A percentile compares a stretch with the other conserved stretches of the same genome.
Conservation (phyloP, 2,888 invertebrate species). For the Sacculina carcini region DNA sequence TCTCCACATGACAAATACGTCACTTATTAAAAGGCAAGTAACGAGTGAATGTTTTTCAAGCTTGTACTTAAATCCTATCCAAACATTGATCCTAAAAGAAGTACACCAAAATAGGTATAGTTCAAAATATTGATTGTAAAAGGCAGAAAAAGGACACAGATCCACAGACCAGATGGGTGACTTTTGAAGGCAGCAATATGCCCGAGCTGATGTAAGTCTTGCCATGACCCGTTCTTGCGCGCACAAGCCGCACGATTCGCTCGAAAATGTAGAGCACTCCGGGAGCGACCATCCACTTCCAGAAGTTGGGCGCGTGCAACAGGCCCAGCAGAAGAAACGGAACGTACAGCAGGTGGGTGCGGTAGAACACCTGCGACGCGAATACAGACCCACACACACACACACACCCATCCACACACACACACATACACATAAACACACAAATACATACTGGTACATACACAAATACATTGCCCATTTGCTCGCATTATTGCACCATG, state of each 20-base stretch:
- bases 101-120: too few relatives aligned
- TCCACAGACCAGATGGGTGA: slow-evolving; percentile 12
- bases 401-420: background rate
- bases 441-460: background rate
- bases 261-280: slow-evolving; percentile 52
- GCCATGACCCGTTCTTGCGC: slow-evolving; percentile 26
- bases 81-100: too few relatives aligned
- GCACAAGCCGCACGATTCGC: slow-evolving; percentile 31
- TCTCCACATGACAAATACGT: too few relatives aligned
- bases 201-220: slow-evolving; percentile 42
- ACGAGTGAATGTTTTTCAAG: too few relatives aligned
- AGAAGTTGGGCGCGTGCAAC: slow-evolving; percentile 72
- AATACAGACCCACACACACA: background rate
- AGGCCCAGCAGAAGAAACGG: slow-evolving; percentile 61
- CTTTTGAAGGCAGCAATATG: slow-evolving; percentile 13
- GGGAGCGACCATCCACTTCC: slow-evolving; percentile 77
- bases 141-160: too few relatives aligned
- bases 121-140: too few relatives aligned
- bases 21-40: too few relatives aligned
- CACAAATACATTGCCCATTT: background rate
- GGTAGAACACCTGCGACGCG: slow-evolving; percentile 50
- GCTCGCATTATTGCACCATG: background rate
- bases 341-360: slow-evolving; percentile 68
- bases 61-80: too few relatives aligned
- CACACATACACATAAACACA: background rate